phyloP scores from a whole-genome alignment of 2,113 vertebrate species.

The Centropus unirufus region DNA sequence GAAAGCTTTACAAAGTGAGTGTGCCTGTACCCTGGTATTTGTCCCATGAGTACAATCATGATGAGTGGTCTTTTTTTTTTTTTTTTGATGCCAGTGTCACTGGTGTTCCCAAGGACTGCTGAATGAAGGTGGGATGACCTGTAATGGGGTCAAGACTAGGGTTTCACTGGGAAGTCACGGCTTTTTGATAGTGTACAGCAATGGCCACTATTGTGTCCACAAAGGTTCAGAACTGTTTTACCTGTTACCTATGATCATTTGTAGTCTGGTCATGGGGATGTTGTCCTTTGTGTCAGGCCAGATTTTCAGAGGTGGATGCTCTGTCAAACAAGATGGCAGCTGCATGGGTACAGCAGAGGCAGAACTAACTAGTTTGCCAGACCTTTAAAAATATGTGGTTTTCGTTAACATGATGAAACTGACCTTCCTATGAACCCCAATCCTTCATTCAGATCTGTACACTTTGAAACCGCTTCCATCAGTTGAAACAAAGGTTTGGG shows the following conservation, averaged over 20 bases:
- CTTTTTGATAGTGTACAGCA: background rate
- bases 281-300: background rate
- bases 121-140: background rate
- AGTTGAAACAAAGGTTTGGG: background rate
- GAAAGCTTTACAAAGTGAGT: background rate
- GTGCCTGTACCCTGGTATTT: background rate
- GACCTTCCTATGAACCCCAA: background rate
- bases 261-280: rapidly evolving
- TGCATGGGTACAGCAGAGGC: background rate
- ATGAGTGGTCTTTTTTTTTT: background rate
- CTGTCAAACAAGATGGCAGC: background rate
- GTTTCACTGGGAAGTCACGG: background rate
- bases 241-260: background rate
- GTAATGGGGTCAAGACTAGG: rapidly evolving
- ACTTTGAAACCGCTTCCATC: background rate
- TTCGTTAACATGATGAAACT: background rate
- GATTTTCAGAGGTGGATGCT: rapidly evolving
- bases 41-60: background rate
- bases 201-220: background rate
- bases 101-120: rapidly evolving
- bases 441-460: background rate
- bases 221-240: background rate
- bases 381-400: background rate
- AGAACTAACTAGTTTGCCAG: background rate
- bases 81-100: background rate